Evolutionary conservation across 2,113 vertebrate genomes (phyloP).

Genomic region (Empidonax alnorum): DNA sequence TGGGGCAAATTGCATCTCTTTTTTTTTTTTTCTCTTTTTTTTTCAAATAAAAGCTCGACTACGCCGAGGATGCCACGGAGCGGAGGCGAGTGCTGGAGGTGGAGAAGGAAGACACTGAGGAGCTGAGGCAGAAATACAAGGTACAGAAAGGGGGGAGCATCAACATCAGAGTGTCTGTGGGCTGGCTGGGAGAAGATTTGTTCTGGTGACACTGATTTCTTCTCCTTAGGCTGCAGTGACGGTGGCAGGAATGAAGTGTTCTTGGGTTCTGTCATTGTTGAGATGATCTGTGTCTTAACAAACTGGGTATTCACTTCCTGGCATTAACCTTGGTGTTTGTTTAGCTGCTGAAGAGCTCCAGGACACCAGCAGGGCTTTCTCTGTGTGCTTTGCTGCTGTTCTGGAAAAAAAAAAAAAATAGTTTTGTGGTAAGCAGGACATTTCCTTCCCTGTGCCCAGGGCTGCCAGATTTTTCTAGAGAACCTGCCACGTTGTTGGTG

Average conservation of each 20-base stretch:
- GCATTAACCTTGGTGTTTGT: neutral
- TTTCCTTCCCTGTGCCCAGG: neutral
- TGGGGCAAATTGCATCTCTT: neutral
- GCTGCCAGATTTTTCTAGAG: neutral
- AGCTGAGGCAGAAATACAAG: conserved; percentile 98
- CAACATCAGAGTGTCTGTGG: neutral
- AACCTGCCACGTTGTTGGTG: neutral
- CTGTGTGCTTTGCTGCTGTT: neutral
- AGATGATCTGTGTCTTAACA: neutral
- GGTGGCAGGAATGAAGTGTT: neutral
- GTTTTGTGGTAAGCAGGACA: neutral
- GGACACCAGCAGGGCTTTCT: neutral
- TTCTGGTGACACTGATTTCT: neutral
- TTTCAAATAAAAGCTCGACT: conserved; percentile 83
- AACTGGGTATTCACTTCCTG: neutral
- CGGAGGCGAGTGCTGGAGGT: conserved; percentile 95
- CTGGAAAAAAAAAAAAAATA: neutral
- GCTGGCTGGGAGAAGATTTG: neutral
- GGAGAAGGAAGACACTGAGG: conserved; percentile 98
- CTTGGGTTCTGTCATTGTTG: neutral
- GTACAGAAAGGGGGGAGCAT: conserved; percentile 52
- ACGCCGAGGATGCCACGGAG: conserved; percentile 97
- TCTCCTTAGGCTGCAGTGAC: fast-evolving
- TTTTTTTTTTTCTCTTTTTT: neutral
- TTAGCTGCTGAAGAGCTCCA: neutral